phyloP scores from a whole-genome alignment of 2,888 invertebrate species.

The Crioceris asparagi region DNA sequence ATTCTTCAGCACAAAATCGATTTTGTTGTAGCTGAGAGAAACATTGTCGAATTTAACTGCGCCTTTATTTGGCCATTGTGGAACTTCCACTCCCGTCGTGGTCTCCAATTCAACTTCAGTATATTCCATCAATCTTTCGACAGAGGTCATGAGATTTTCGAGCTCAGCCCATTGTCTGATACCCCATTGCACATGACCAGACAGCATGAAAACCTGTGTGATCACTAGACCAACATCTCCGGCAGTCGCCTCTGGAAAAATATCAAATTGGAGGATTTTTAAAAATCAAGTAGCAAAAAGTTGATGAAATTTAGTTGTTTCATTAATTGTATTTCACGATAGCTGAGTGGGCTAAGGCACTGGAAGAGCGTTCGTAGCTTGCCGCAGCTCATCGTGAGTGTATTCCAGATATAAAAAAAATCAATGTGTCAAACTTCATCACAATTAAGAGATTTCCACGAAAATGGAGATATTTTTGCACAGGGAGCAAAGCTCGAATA shows the following conservation, averaged over 20 bases:
- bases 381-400: no score
- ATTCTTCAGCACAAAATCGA: conserved; percentile 61
- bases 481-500: no score
- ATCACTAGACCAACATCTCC: conserved; percentile 48
- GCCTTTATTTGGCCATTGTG: conserved; percentile 65
- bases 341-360: no score
- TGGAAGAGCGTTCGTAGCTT: no score
- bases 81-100: conserved; percentile 39
- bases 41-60: conserved; percentile 58
- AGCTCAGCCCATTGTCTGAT: conserved; percentile 76
- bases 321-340: no score
- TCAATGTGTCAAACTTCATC: no score
- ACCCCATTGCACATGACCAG: conserved; percentile 53
- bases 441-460: no score
- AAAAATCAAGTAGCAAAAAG: no score
- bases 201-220: conserved; percentile 67
- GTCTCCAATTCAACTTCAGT: conserved; percentile 39
- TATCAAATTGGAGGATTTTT: no score
- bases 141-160: conserved; percentile 75
- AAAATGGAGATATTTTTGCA: no score
- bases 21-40: conserved; percentile 59
- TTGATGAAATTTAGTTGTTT: no score
- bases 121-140: conserved; percentile 59
- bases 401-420: no score
- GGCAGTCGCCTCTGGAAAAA: conserved; percentile 20